A percentile compares a stretch with the other conserved stretches of the same genome.
These are phyloP conservation scores for Rostratula benghalensis DNA, from an alignment of 2,113 vertebrate genomes.

Conservation along the genomic window DNA sequence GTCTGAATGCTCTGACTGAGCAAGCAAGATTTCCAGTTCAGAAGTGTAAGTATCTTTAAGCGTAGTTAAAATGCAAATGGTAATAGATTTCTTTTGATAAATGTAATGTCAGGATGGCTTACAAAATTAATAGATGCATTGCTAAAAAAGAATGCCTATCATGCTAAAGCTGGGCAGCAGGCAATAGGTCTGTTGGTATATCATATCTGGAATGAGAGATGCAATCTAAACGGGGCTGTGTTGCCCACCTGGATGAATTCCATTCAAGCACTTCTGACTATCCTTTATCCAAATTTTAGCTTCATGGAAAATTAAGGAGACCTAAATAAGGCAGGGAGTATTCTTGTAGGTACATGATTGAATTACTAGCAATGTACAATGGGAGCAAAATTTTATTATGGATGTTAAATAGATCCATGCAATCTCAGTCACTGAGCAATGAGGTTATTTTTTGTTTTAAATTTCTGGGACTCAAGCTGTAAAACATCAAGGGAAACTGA, in stretches of 20 bases:
- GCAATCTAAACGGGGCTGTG: neutral
- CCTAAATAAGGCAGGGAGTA: neutral
- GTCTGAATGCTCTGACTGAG: neutral
- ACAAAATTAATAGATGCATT: neutral
- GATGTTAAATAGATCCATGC: neutral
- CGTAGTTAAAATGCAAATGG: neutral
- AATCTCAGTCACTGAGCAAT: neutral
- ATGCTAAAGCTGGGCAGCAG: neutral
- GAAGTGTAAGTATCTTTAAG: neutral
- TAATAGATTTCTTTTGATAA: neutral
- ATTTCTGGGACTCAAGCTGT: neutral
- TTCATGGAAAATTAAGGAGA: neutral
- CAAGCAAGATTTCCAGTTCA: neutral
- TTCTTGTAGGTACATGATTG: neutral
- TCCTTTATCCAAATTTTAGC: neutral
- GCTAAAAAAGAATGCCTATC: neutral
- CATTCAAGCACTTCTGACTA: neutral
- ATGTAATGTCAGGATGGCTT: neutral
- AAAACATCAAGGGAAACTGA: neutral
- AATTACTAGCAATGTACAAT: neutral
- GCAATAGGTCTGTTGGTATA: neutral
- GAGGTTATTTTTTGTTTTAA: neutral
- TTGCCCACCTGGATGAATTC: neutral
- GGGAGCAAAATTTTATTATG: neutral
- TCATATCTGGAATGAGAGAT: neutral